Conservation (phyloP, 1,140 invertebrate species). For the Zaprionus capensis region DNA sequence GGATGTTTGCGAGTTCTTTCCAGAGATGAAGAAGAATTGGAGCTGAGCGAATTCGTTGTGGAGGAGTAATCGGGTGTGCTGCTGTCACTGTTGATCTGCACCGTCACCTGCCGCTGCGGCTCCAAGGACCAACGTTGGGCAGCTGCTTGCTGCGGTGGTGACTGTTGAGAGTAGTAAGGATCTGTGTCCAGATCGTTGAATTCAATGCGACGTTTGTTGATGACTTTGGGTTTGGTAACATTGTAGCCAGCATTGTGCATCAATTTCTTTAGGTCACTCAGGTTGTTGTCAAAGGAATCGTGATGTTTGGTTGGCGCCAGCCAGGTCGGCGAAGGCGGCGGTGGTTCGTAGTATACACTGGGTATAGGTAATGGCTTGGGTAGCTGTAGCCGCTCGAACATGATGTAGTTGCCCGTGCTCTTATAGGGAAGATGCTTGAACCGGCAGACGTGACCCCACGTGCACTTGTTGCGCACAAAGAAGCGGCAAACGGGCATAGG, state of each 20-base stretch:
- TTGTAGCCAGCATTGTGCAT: slow-evolving; percentile 26
- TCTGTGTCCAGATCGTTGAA: slow-evolving; percentile 40
- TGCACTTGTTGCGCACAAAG: slow-evolving; percentile 32
- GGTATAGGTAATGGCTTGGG: background rate
- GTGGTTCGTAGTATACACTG: background rate
- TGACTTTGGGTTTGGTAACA: background rate
- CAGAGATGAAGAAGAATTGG: background rate
- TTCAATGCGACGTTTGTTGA: background rate
- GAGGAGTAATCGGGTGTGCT: slow-evolving; percentile 23
- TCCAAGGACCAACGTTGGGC: background rate
- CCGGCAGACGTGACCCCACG: slow-evolving; percentile 35
- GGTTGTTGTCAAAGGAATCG: slow-evolving; percentile 14
- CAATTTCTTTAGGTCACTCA: background rate
- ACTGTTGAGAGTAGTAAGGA: slow-evolving; percentile 38
- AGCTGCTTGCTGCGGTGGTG: background rate
- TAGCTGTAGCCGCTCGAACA: slow-evolving; percentile 49
- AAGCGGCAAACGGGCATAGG: slow-evolving; percentile 44
- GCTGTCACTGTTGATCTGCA: background rate
- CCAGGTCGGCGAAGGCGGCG: background rate
- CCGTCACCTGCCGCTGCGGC: background rate
- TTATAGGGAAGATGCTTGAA: slow-evolving; percentile 31
- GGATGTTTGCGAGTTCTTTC: background rate
- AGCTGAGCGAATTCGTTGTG: slow-evolving; percentile 5
- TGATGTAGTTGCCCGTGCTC: slow-evolving; percentile 49
- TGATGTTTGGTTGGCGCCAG: background rate